phyloP scores from a whole-genome alignment of 2,113 vertebrate genomes.

The Plectropomus leopardus region DNA sequence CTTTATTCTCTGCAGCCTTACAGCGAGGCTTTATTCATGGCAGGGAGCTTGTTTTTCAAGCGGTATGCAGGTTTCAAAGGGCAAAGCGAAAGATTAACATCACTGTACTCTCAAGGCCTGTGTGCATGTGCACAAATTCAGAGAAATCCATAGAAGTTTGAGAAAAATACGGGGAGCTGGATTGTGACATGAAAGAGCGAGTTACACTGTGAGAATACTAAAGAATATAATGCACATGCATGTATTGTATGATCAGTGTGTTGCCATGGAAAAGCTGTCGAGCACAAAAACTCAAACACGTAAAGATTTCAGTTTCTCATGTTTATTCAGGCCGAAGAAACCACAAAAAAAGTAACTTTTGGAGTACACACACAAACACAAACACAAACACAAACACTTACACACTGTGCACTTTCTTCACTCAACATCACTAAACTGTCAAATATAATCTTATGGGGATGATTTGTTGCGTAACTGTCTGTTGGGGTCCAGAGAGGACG shows the following conservation, averaged over 20 bases:
- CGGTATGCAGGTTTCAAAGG: conserved; percentile 24
- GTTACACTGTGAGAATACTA: background rate
- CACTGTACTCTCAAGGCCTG: conserved; percentile 23
- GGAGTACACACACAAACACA: background rate
- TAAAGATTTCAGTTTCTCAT: background rate
- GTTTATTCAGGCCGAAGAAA: background rate
- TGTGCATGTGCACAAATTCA: background rate
- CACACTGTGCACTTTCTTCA: background rate
- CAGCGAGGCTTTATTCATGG: conserved; percentile 28
- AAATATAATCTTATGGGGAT: background rate
- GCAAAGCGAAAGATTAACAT: conserved; percentile 30
- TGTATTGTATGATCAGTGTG: background rate
- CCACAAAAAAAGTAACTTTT: background rate
- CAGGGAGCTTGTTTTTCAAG: conserved; percentile 34
- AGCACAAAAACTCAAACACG: background rate
- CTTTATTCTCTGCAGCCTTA: conserved; percentile 30
- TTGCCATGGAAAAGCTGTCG: background rate
- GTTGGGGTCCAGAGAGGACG: background rate
- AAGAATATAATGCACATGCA: background rate
- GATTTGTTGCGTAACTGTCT: conserved; percentile 12
- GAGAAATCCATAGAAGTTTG: conserved; percentile 4
- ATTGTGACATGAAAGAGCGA: background rate
- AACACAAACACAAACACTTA: background rate
- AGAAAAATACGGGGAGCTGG: background rate
- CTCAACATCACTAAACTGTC: background rate